A percentile compares a stretch with the other conserved stretches of the same genome.
phyloP scores from a whole-genome alignment of 2,888 invertebrate genomes.

The Limnephilus auricula region DNA sequence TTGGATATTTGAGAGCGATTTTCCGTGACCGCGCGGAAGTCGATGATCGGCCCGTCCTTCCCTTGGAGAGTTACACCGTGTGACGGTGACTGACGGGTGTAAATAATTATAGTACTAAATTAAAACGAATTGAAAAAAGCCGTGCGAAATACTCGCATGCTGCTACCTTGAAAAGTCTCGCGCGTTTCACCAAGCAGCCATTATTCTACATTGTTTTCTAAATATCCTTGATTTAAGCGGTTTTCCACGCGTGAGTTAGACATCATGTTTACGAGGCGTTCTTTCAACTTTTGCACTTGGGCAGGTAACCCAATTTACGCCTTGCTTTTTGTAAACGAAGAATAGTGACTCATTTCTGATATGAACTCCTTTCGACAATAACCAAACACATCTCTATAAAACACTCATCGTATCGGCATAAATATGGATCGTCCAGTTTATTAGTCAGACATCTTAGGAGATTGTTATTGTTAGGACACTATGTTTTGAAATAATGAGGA shows the following conservation, averaged over 20 bases:
- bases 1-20: neutral
- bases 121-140: constrained; percentile 29
- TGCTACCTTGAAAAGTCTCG: constrained; percentile 26
- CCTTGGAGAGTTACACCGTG: neutral
- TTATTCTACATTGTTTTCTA: neutral
- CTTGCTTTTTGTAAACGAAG: neutral
- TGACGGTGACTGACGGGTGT: neutral
- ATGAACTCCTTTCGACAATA: neutral
- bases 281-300: neutral
- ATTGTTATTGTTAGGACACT: too few relatives aligned
- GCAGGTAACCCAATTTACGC: neutral
- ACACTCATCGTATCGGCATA: too few relatives aligned
- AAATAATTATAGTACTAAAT: neutral
- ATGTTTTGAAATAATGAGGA: too few relatives aligned
- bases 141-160: constrained; percentile 5
- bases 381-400: too few relatives aligned
- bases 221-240: neutral
- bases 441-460: too few relatives aligned
- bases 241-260: neutral
- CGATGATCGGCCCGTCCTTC: neutral
- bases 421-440: too few relatives aligned
- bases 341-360: neutral
- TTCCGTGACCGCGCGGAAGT: neutral
- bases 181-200: neutral
- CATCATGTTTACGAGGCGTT: neutral